Conservation (phyloP, 2,113 vertebrate genomes). For the Alectura lathami region DNA sequence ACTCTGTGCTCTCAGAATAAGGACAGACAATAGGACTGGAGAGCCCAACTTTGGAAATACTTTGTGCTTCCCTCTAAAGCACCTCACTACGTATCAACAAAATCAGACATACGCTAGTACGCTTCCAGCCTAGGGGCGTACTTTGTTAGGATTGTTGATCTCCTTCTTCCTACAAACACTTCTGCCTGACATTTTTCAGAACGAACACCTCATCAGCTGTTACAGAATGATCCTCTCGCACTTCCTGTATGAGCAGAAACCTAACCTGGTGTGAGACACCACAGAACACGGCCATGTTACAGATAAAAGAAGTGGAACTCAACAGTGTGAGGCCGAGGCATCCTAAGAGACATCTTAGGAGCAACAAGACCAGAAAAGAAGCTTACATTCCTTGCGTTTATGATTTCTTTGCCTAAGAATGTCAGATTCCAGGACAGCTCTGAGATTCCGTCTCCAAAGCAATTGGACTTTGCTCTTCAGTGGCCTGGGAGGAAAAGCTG, state of each 20-base stretch:
- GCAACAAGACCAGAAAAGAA: background rate
- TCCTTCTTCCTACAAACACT: background rate
- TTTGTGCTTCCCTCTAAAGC: background rate
- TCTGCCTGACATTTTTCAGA: background rate
- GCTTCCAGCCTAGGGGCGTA: background rate
- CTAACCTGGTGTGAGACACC: background rate
- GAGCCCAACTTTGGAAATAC: background rate
- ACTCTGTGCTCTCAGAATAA: background rate
- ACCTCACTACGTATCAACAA: background rate
- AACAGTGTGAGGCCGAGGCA: background rate
- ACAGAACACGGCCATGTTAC: accelerated
- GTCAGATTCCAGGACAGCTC: background rate
- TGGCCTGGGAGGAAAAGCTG: background rate
- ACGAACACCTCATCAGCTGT: background rate
- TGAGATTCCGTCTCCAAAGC: background rate
- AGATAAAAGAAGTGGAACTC: background rate
- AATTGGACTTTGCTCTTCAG: background rate
- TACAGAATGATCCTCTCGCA: background rate
- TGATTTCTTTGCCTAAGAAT: background rate
- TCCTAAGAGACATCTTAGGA: background rate
- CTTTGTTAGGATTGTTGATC: background rate
- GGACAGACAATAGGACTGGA: background rate
- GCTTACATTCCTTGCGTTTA: background rate
- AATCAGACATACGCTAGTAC: background rate
- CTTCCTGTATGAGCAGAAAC: background rate